phyloP scores from a whole-genome alignment of 2,888 invertebrate species.

The Cloeon dipterum region DNA sequence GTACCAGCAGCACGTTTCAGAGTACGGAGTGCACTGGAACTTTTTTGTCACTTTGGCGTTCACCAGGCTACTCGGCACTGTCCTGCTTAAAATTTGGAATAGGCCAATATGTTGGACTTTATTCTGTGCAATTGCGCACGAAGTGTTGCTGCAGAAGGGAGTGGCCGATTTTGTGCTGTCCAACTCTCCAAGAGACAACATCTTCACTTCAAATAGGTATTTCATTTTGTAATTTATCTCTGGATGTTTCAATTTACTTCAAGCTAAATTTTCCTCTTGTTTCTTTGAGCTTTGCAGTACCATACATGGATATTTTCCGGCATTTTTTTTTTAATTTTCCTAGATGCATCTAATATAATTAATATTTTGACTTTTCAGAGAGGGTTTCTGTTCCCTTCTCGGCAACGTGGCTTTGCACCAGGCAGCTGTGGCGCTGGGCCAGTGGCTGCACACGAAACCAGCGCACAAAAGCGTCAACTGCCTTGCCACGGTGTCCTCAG shows the following conservation, averaged over 20 bases:
- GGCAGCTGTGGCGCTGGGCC: constrained; percentile 39
- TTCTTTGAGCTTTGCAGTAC: too few relatives aligned
- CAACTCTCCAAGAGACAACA: constrained; percentile 25
- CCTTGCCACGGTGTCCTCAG: neutral
- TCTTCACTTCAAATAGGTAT: constrained; percentile 49
- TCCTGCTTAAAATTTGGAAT: constrained; percentile 29
- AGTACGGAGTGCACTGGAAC: constrained; percentile 97
- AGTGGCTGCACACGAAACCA: constrained; percentile 20
- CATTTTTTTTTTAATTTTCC: too few relatives aligned
- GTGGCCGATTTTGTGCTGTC: constrained; percentile 49
- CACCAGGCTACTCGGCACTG: constrained; percentile 47
- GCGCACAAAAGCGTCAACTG: neutral
- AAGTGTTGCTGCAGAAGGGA: constrained; percentile 33
- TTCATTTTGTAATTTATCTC: too few relatives aligned
- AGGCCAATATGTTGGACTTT: constrained; percentile 29
- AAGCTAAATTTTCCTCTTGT: too few relatives aligned
- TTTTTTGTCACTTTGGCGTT: constrained; percentile 86
- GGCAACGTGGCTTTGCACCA: constrained; percentile 74
- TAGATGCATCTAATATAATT: too few relatives aligned
- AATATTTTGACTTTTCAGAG: too few relatives aligned
- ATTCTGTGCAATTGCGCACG: constrained; percentile 34
- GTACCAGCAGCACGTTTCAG: constrained; percentile 73
- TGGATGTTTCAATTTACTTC: too few relatives aligned
- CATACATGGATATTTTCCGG: too few relatives aligned
- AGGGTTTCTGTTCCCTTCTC: constrained; percentile 65